Evolutionary conservation across 2,888 invertebrate genomes (phyloP), one percentile per base, ranked within the genome.

Genomic region (Xestia c-nigrum): DNA sequence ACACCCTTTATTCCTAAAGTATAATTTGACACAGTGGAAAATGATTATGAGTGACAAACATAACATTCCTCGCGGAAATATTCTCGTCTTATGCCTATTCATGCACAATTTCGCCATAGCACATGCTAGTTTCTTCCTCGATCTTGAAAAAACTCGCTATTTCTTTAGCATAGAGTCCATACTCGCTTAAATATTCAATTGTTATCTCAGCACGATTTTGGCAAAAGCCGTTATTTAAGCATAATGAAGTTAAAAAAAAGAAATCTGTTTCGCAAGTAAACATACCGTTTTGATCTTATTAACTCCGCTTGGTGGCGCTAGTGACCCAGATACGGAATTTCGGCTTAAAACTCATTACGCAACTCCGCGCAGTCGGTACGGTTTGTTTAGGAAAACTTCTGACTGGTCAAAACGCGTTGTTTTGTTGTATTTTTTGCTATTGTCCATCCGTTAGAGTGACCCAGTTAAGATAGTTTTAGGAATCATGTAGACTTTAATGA

Each of bases 231-330:
- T 87, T 87, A 86, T 85, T 85, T 80, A 80, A 86, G 80, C 72
- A 73, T 72, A 81, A 78, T 74, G 63, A 84, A 79, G 72, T 10
- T 76, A 80, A 85, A 78, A 81, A 88, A 86, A 89, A 87, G 83
- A 86, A 87, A 85, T 81, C 81, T 71, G 87, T 92, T 93, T 92
- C 91, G 91, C 86, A 92, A 92, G 90, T 87, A 85, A 89, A 89
- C 87, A 89, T 88, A 90, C 78, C 87, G 87, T 90, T 91, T 89
- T 90, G 89, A 83, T 90, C 86, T 91, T 91, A 73, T 90, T 89
- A 84, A 81, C 77, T 84, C 76, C 77, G 89, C 75, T 79, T 80
- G 78, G 78, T 74, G 83, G 86, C 84, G 86, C 84, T 87, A 82
- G 78, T 89, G 92, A 87, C 92, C 92, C 83, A 91, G 89, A 90